A percentile compares a stretch with the other conserved stretches of the same genome.
phyloP scores from a whole-genome alignment of 1,140 invertebrate genomes.

The Diuraphis noxia region DNA sequence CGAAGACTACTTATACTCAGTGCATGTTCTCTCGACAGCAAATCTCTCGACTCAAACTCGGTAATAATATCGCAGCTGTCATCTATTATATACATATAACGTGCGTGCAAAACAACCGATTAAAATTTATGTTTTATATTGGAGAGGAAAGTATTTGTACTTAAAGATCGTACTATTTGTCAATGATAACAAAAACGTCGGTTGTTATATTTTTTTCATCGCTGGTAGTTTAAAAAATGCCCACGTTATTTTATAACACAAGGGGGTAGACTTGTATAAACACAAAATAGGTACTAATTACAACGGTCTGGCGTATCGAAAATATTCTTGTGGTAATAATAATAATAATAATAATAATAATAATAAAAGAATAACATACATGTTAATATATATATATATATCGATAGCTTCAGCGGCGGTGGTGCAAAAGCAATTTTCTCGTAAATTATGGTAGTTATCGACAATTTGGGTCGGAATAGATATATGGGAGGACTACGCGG shows the following conservation, averaged over 20 bases:
- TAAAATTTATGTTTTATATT: neutral
- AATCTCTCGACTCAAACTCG: neutral
- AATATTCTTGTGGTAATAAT: neutral
- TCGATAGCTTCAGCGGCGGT: neutral
- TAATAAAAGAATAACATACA: neutral
- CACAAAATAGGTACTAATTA: neutral
- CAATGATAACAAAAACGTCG: constrained; percentile 9
- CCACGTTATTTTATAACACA: neutral
- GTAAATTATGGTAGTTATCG: constrained; percentile 10
- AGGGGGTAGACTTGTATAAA: neutral
- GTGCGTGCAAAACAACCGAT: constrained; percentile 25
- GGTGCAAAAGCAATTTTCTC: neutral
- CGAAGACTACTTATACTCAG: neutral
- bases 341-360: neutral
- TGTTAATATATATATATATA: neutral
- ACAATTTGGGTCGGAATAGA: constrained; percentile 18
- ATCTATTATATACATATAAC: neutral
- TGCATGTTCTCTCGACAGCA: neutral
- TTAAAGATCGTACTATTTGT: neutral
- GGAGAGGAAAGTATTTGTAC: neutral
- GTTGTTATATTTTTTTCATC: neutral
- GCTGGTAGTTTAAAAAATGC: neutral
- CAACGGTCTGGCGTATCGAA: neutral
- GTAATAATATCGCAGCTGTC: neutral
- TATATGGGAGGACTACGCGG: neutral